Percentiles rank a stretch among this genome's conserved stretches.
Conservation (phyloP, 2,888 invertebrate genomes). For the Peribatodes rhomboidaria region DNA sequence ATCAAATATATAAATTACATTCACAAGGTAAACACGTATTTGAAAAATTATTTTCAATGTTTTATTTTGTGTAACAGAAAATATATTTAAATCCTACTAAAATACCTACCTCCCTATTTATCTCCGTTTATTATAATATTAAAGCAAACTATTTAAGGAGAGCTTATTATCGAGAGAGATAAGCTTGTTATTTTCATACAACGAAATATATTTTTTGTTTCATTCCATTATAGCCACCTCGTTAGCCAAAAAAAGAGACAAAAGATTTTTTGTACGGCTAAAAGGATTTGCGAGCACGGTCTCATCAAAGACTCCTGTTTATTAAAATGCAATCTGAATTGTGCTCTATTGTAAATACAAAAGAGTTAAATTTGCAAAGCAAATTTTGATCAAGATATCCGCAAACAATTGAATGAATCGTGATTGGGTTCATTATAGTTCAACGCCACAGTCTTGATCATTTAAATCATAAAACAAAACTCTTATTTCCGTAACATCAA, state of each 20-base stretch:
- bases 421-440: constrained; percentile 62
- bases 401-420: constrained; percentile 67
- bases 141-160: constrained; percentile 15
- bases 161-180: constrained; percentile 21
- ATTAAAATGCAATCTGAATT: constrained; percentile 44
- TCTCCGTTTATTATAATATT: neutral
- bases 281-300: constrained; percentile 64
- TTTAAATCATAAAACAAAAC: constrained; percentile 17
- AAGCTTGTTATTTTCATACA: constrained; percentile 52
- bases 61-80: too few species aligned
- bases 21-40: too few species aligned
- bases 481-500: constrained; percentile 29
- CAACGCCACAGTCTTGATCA: constrained; percentile 37
- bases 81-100: neutral
- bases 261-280: constrained; percentile 60
- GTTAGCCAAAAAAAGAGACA: constrained; percentile 63
- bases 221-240: constrained; percentile 58
- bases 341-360: constrained; percentile 20
- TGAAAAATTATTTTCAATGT: neutral
- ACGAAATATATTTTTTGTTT: constrained; percentile 52
- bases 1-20: too few species aligned
- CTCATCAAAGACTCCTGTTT: constrained; percentile 61
- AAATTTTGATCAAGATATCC: constrained; percentile 59
- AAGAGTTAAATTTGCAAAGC: constrained; percentile 38
- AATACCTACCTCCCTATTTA: neutral